A percentile compares a stretch with the other conserved stretches of the same genome.
Conservation (phyloP, 2,113 vertebrate species). For the Neogale vison region DNA sequence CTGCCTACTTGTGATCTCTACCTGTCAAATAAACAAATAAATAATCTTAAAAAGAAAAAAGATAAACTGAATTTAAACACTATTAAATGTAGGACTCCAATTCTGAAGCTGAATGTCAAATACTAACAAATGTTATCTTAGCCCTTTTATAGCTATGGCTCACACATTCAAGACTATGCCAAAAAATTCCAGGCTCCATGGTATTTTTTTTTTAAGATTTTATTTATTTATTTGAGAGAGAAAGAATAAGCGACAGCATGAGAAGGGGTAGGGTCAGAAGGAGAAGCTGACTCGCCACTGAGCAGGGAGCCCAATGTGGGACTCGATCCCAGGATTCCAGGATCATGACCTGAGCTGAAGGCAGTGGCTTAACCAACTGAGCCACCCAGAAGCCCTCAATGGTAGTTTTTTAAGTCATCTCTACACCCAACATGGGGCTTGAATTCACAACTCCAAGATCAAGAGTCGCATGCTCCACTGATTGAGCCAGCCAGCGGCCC, state of each 20-base stretch:
- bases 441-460: not conserved
- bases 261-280: no score
- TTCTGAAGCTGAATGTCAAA: not conserved
- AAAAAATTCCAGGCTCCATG: not conserved
- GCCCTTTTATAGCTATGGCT: not conserved
- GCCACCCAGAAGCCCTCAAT: not conserved
- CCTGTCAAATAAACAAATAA: not conserved
- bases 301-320: no score
- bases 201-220: not conserved
- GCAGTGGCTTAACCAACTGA: no score
- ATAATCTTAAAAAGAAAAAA: slow-evolving; percentile 6
- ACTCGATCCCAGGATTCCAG: no score
- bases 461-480: not conserved
- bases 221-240: no score
- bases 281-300: no score
- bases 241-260: no score
- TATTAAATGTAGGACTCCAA: not conserved
- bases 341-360: no score
- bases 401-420: not conserved
- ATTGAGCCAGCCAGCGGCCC: not conserved
- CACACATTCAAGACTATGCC: not conserved
- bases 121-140: not conserved
- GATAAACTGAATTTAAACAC: not conserved
- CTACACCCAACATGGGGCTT: not conserved
- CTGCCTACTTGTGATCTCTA: no score